Percentiles rank a stretch among this genome's conserved stretches.
Evolutionary conservation across 2,888 invertebrate genomes (phyloP).

Genomic region (Enchytraeus crypticus): DNA sequence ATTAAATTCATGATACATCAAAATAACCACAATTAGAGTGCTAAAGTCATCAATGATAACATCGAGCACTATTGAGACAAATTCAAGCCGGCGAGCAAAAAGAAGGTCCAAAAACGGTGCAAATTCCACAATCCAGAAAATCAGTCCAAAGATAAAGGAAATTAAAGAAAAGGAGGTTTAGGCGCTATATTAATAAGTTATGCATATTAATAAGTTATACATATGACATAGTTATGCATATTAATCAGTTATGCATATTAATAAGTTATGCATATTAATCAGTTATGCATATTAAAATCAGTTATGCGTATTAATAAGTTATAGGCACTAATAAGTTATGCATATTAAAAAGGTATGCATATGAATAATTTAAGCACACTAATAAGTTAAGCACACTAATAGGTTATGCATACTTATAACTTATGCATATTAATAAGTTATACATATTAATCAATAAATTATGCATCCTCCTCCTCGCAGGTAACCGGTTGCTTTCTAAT

Average conservation of each 20-base stretch:
- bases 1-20: no score
- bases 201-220: not conserved
- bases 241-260: not conserved
- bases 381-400: not conserved
- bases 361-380: not conserved
- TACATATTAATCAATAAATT: not conserved
- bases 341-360: not conserved
- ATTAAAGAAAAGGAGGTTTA: no score
- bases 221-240: not conserved
- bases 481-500: slow-evolving; percentile 10
- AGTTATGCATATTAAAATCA: no score
- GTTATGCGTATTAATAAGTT: no score
- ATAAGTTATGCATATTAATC: not conserved
- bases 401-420: not conserved
- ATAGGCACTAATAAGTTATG: not conserved
- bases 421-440: not conserved
- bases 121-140: no score
- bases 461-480: no score
- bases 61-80: no score
- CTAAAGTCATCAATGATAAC: no score
- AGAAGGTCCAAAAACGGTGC: no score
- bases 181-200: not conserved
- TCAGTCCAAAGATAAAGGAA: no score
- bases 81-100: no score
- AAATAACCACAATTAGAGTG: no score